Conservation (phyloP, 1,140 invertebrate genomes). For the Maniola jurtina region DNA sequence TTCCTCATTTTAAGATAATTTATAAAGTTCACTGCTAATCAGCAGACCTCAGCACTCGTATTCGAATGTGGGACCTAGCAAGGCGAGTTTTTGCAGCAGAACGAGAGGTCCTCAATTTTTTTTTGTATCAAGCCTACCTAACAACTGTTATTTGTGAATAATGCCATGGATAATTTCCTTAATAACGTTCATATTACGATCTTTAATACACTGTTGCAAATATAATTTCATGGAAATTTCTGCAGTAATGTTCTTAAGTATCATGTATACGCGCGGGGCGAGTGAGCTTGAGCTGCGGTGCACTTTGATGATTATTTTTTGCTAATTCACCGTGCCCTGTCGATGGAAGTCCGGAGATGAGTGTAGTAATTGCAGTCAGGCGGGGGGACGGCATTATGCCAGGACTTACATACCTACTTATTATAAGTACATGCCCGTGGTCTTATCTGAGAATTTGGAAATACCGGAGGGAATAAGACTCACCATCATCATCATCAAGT, state of each 20-base stretch:
- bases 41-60: too few species aligned
- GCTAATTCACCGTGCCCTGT: conserved; percentile 71
- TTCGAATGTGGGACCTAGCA: too few species aligned
- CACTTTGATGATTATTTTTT: conserved; percentile 70
- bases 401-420: conserved; percentile 5
- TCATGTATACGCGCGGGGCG: conserved; percentile 11
- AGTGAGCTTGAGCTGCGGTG: conserved; percentile 18
- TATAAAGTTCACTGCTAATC: too few species aligned
- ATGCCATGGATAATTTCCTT: conserved; percentile 12
- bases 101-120: neutral
- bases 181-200: conserved; percentile 13
- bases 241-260: conserved; percentile 24
- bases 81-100: too few species aligned
- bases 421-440: neutral
- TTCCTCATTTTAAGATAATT: too few species aligned
- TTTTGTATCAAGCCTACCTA: neutral
- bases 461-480: too few species aligned
- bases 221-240: conserved; percentile 32
- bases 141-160: conserved; percentile 5
- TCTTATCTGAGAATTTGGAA: neutral
- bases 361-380: conserved; percentile 47
- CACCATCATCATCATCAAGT: too few species aligned
- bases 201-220: conserved; percentile 14
- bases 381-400: conserved; percentile 30
- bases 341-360: conserved; percentile 65